phyloP scores from a whole-genome alignment of 2,113 vertebrate species.

The Ptilorrhoa leucosticta region DNA sequence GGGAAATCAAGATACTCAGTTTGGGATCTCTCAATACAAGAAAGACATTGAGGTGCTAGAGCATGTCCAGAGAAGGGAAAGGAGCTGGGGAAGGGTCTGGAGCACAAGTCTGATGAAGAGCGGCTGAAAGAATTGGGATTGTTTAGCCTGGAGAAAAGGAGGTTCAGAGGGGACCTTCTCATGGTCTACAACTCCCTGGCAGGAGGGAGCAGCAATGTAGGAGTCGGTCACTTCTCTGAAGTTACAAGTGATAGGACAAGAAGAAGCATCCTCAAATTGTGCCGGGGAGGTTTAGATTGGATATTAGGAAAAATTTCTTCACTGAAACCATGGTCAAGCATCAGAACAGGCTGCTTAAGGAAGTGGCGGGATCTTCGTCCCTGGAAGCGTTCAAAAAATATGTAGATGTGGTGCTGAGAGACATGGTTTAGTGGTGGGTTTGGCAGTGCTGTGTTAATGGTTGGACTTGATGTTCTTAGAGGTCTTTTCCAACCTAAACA shows the following conservation, averaged over 20 bases:
- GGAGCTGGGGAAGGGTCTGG: not conserved
- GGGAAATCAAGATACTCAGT: accelerated
- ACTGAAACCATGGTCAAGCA: not conserved
- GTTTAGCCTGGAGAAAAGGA: not conserved
- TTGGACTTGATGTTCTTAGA: not conserved
- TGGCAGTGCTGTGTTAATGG: not conserved
- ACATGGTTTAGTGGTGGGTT: not conserved
- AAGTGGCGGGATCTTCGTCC: not conserved
- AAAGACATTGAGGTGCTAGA: not conserved
- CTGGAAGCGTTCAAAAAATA: not conserved
- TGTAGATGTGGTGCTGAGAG: not conserved
- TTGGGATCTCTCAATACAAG: not conserved
- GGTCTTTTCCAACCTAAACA: not conserved
- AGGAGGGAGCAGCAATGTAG: not conserved
- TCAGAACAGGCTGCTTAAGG: not conserved
- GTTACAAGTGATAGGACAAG: not conserved
- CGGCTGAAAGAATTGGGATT: not conserved
- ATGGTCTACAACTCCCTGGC: not conserved
- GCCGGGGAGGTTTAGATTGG: not conserved
- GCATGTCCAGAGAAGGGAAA: accelerated
- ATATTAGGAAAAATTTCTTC: not conserved
- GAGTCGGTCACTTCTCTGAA: not conserved
- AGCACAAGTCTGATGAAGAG: not conserved
- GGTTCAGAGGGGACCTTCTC: not conserved
- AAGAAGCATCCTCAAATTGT: not conserved